Evolutionary conservation across 2,888 invertebrate genomes (phyloP).

Genomic region (Troilus luridus): DNA sequence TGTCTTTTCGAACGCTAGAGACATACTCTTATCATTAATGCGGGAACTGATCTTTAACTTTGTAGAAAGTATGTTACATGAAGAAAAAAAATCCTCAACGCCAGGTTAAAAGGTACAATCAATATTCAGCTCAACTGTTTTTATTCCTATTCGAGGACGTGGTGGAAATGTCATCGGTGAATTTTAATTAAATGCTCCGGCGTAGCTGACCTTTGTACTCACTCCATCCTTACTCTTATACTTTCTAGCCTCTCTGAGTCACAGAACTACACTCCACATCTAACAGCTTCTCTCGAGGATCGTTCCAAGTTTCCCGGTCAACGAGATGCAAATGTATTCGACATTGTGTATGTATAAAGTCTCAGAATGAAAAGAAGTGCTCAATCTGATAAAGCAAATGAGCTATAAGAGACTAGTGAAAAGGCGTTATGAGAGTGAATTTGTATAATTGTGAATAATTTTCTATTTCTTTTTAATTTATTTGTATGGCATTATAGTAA

Average conservation of each 20-base stretch:
- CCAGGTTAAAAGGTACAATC: neutral
- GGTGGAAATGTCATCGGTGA: conserved; percentile 6
- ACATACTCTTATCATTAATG: neutral
- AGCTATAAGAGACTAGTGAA: no score
- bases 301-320: neutral
- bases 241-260: conserved; percentile 8
- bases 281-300: conserved; percentile 3
- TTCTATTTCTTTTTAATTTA: no score
- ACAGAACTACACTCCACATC: neutral
- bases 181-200: neutral
- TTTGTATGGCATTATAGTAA: no score
- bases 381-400: no score
- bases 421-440: no score
- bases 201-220: neutral
- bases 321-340: neutral
- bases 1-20: neutral
- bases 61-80: neutral
- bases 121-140: neutral
- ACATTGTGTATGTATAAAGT: neutral
- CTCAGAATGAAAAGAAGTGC: neutral
- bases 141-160: neutral
- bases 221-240: conserved; percentile 10
- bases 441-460: no score
- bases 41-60: neutral
- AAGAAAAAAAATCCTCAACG: neutral